Evolutionary conservation across 2,797 vertebrate species (phyloP).

Genomic region (Eremophila alpestris): DNA sequence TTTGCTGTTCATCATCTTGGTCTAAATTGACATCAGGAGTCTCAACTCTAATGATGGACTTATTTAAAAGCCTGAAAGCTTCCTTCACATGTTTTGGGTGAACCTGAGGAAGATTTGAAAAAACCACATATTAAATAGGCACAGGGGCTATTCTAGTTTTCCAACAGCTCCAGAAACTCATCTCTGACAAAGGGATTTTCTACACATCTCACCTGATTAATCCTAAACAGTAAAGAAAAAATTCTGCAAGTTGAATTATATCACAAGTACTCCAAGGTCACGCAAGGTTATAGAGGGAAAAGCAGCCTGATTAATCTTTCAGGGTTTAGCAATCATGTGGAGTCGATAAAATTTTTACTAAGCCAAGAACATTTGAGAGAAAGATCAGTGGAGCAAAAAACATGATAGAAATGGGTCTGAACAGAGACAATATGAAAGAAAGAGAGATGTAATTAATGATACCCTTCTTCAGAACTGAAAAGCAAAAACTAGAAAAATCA

Average conservation of each 20-base stretch:
- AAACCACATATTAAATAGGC: background rate
- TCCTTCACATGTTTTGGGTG: conserved; percentile 99
- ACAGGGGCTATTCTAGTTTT: background rate
- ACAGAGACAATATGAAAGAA: background rate
- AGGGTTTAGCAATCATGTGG: background rate
- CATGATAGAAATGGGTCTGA: background rate
- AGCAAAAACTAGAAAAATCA: background rate
- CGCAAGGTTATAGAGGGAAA: background rate
- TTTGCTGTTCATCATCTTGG: conserved; percentile 87
- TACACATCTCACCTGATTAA: background rate
- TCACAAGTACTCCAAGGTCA: background rate
- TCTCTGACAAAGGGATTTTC: background rate
- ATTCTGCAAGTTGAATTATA: background rate
- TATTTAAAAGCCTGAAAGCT: conserved; percentile 96
- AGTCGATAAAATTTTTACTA: background rate
- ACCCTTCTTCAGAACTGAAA: background rate
- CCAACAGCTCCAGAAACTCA: background rate
- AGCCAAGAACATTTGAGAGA: background rate
- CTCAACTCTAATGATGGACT: conserved; percentile 97
- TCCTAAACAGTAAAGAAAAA: background rate
- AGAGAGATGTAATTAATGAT: background rate
- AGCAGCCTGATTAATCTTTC: conserved; percentile 1
- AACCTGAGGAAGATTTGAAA: conserved; percentile 79
- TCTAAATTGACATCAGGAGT: conserved; percentile 96
- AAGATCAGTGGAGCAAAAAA: background rate